Base-by-base conservation (phyloP, 92 coral and sea anemone species). In the Plumapathes pennacea region DNA sequence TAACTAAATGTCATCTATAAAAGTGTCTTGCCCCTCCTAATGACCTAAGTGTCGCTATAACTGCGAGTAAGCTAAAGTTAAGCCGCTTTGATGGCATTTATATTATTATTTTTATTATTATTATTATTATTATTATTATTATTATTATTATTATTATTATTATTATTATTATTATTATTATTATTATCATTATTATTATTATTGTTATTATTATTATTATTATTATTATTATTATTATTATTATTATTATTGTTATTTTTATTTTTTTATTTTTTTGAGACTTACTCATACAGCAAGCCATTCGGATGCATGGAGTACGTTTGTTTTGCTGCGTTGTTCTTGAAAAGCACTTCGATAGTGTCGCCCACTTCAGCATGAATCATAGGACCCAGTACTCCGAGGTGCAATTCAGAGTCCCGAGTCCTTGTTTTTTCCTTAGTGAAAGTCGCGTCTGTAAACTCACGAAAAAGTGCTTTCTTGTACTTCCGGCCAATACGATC, bases 291-390 rank as follows among this genome's bases (percentile, higher is more conserved):
- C 30, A 77, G 66, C 25, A 90, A 82, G 29, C 97, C 97, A 50
- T 86, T 90, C 5, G 97, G 97, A 56, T 90, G 97, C 47, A 90
- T 66, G 29, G 97, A 90, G 47, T 72, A 90, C 10, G 47, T 53
- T 19, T 63, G 27, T 6, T 83, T 50, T 7, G 64, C 14, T 0
- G 97, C 97, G 17, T 12, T 53, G 80, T 90, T 90, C 50, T 78
- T 86, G 51, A 90, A 90, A 33, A 57, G 73, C 33, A 90, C 84
- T 62, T 82, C 78, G 32, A 90, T 82, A 9, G 83, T 90, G 54
- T 90, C 97, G 14, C 95, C 97, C 51, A 90, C 90, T 67, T 90
- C 97, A n/a, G 97, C 97, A 38, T 74, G 75, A 21, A 90, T 51
- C 26, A 74, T 82, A 0, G 97, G 97, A 17, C 97, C 97, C 69